Conservation (phyloP, 1,140 invertebrate species). For the Sinonovacula constricta region DNA sequence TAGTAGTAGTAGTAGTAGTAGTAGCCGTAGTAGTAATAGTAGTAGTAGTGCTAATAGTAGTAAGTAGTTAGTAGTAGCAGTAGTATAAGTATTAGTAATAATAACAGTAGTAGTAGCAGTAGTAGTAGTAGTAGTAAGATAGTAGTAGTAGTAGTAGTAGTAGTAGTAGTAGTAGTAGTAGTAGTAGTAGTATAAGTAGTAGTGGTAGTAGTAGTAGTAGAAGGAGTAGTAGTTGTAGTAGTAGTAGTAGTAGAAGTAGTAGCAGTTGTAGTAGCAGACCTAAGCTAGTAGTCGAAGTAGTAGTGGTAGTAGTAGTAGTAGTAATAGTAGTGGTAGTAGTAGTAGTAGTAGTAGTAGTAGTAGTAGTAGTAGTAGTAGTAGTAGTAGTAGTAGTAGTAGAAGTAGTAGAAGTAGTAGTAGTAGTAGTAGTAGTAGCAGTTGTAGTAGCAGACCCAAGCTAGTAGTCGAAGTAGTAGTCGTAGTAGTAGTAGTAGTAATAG, state of each 20-base stretch:
- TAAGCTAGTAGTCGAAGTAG: neutral
- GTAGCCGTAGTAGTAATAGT: too few species aligned
- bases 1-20: slow-evolving; percentile 4
- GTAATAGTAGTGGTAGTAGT: neutral
- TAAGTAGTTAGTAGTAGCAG: too few species aligned
- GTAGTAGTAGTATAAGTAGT: too few species aligned
- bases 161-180: slow-evolving; percentile 4
- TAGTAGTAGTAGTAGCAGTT: slow-evolving; percentile 1
- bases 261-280: neutral
- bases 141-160: slow-evolving; percentile 4
- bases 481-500: too few species aligned
- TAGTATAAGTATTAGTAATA: too few species aligned
- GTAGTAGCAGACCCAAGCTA: too few species aligned
- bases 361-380: slow-evolving; percentile 4
- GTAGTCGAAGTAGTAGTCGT: too few species aligned
- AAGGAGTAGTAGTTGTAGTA: neutral
- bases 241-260: slow-evolving; percentile 1
- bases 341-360: neutral
- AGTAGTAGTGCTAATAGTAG: too few species aligned
- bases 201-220: too few species aligned
- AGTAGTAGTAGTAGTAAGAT: too few species aligned
- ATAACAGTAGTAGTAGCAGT: slow-evolving; percentile 1
- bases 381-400: slow-evolving; percentile 1
- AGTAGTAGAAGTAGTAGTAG: slow-evolving; percentile 1
- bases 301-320: neutral